These are phyloP conservation scores for Protonibea diacanthus DNA, from an alignment of 2,797 vertebrate species.

Conservation along the genomic window DNA sequence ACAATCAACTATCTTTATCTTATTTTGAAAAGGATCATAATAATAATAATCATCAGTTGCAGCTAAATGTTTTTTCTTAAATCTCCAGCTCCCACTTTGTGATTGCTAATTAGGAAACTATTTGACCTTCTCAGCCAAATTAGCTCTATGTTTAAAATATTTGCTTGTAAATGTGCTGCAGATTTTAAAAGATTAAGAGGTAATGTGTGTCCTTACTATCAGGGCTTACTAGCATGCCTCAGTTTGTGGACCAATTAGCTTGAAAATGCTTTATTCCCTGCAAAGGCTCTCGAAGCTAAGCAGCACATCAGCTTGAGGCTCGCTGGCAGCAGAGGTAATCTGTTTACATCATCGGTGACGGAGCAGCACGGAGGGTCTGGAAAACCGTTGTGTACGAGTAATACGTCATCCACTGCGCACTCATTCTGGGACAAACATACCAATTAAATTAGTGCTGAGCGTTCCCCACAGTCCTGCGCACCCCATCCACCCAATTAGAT, in stretches of 20 bases:
- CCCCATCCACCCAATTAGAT: constrained; percentile 32
- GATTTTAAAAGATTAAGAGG: constrained; percentile 38
- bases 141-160: constrained; percentile 7
- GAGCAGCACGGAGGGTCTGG: constrained; percentile 11
- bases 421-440: neutral
- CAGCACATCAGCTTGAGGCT: constrained; percentile 47
- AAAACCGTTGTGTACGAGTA: neutral
- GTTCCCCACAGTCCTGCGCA: constrained; percentile 20
- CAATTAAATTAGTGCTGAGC: constrained; percentile 44
- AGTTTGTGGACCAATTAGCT: constrained; percentile 42
- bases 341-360: constrained; percentile 50
- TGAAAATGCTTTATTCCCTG: constrained; percentile 21
- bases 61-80: neutral
- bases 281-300: constrained; percentile 27
- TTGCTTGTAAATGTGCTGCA: constrained; percentile 29
- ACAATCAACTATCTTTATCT: too few relatives aligned
- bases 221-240: constrained; percentile 23
- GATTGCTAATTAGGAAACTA: neutral
- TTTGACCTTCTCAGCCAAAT: constrained; percentile 25
- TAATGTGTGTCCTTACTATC: constrained; percentile 2
- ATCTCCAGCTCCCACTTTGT: neutral
- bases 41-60: neutral
- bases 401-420: constrained; percentile 6
- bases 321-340: constrained; percentile 40
- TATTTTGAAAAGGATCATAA: neutral